phyloP scores from a whole-genome alignment of 2,113 vertebrate genomes.

The Cacatua alba region DNA sequence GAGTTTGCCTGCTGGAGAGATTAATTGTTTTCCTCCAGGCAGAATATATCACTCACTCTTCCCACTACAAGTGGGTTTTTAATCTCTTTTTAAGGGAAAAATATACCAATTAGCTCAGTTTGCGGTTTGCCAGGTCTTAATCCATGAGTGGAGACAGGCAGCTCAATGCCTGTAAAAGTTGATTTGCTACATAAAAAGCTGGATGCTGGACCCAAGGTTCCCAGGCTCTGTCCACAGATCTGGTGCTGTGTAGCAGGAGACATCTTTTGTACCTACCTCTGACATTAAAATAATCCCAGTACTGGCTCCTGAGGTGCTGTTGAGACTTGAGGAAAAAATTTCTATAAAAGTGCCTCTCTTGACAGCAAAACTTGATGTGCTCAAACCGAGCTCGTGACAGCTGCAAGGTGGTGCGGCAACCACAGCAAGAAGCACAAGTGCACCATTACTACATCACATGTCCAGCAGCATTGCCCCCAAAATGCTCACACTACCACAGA shows the following conservation, averaged over 20 bases:
- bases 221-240: not conserved
- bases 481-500: not conserved
- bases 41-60: not conserved
- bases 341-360: not conserved
- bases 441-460: too few relatives aligned
- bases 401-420: not conserved
- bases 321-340: not conserved
- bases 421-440: not conserved
- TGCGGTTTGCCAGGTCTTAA: not conserved
- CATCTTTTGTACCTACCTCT: not conserved
- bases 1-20: not conserved
- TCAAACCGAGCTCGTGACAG: not conserved
- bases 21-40: conserved; percentile 16
- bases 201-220: not conserved
- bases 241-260: not conserved
- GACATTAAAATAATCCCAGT: not conserved
- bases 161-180: not conserved
- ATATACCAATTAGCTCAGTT: not conserved
- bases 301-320: not conserved
- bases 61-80: not conserved
- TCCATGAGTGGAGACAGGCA: not conserved
- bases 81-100: not conserved
- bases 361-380: not conserved
- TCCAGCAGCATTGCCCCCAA: not conserved
- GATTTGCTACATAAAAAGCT: not conserved